Percentiles rank a stretch among this genome's conserved stretches.
These are phyloP conservation scores for Volucella inflata DNA, from an alignment of 2,888 invertebrate species.

Conservation along the genomic window DNA sequence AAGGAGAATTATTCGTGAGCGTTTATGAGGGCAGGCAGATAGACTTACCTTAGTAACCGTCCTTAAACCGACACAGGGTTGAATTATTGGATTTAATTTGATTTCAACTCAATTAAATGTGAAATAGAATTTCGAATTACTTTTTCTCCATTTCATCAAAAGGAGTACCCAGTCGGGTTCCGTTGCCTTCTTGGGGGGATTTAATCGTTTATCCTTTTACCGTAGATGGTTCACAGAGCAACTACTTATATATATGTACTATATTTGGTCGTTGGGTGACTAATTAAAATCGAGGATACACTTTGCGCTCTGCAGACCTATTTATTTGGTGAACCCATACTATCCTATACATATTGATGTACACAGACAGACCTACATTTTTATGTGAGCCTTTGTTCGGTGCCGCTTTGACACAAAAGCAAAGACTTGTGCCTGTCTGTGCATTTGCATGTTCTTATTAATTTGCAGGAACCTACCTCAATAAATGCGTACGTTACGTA, in stretches of 20 bases:
- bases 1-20: constrained; percentile 34
- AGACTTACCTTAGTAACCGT: not conserved
- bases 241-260: no score
- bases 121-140: constrained; percentile 83
- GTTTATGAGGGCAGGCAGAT: constrained; percentile 19
- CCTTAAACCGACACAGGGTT: constrained; percentile 78
- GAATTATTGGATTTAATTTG: constrained; percentile 83
- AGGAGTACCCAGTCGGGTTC: not conserved
- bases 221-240: constrained; percentile 31
- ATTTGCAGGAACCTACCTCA: constrained; percentile 62
- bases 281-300: constrained; percentile 61
- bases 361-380: constrained; percentile 7
- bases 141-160: constrained; percentile 76
- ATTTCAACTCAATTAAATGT: constrained; percentile 84
- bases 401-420: constrained; percentile 55
- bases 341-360: constrained; percentile 21
- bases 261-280: constrained; percentile 44
- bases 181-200: constrained; percentile 13
- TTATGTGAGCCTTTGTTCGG: constrained; percentile 30
- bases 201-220: constrained; percentile 41
- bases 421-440: constrained; percentile 47
- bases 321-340: constrained; percentile 53
- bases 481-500: constrained; percentile 6
- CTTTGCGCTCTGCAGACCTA: constrained; percentile 64
- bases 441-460: constrained; percentile 70